Conservation (phyloP, 2,888 invertebrate genomes). For the Catocala sponsa region DNA sequence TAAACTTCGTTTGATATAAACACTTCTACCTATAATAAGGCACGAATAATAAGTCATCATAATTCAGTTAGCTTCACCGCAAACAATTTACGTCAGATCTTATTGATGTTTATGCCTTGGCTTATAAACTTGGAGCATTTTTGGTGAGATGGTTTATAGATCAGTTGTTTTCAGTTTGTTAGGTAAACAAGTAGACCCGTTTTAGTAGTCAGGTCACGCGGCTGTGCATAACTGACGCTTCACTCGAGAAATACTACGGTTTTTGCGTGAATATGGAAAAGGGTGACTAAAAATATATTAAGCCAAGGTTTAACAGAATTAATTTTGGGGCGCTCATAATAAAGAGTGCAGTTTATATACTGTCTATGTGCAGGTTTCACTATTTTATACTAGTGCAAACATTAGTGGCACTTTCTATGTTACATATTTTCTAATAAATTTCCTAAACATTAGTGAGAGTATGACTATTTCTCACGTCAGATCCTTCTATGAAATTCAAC, state of each 20-base stretch:
- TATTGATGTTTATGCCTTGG: slow-evolving; percentile 2
- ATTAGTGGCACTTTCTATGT: too few species aligned
- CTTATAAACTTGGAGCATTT: slow-evolving; percentile 13
- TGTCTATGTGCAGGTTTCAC: too few species aligned
- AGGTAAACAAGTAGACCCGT: slow-evolving; percentile 25
- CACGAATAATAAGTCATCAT: neutral
- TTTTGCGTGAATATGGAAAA: slow-evolving; percentile 3
- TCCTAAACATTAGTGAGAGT: too few species aligned
- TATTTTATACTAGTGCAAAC: too few species aligned
- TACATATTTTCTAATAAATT: too few species aligned
- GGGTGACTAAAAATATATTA: neutral
- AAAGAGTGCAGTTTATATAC: too few species aligned
- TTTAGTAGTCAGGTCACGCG: slow-evolving; percentile 27
- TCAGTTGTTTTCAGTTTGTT: slow-evolving; percentile 23
- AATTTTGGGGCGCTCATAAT: too few species aligned
- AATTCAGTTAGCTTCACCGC: neutral
- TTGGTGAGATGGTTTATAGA: slow-evolving; percentile 9
- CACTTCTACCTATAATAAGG: neutral
- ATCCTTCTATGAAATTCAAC: too few species aligned
- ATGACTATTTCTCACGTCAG: too few species aligned
- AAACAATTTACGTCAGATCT: slow-evolving; percentile 6
- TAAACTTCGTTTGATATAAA: neutral
- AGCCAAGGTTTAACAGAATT: neutral
- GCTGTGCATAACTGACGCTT: slow-evolving; percentile 22
- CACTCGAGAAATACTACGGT: slow-evolving; percentile 20